Conservation (phyloP, 1,140 invertebrate species). For the Rhyacophila brunnea region DNA sequence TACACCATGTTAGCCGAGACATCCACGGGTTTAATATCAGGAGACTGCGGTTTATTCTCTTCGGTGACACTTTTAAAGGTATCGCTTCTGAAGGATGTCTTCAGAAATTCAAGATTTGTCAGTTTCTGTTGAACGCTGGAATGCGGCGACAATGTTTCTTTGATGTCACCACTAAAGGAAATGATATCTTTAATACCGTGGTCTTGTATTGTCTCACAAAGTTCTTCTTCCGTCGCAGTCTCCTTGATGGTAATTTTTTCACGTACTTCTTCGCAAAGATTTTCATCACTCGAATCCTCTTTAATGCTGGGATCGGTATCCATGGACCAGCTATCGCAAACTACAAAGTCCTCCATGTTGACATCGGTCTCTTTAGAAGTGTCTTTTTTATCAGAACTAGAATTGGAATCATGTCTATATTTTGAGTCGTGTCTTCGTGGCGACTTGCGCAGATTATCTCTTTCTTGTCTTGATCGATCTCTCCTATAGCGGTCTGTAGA, state of each 20-base stretch:
- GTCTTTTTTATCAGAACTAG: slow-evolving; percentile 29
- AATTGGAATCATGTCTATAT: slow-evolving; percentile 25
- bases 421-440: not conserved
- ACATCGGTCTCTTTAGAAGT: slow-evolving; percentile 43
- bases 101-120: not conserved
- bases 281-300: not conserved
- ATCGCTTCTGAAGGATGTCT: not conserved
- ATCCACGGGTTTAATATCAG: not conserved
- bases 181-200: no score
- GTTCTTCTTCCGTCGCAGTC: not conserved
- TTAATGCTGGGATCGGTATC: slow-evolving; percentile 40
- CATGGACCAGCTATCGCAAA: slow-evolving; percentile 52
- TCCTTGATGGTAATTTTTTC: not conserved
- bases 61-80: not conserved
- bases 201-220: no score
- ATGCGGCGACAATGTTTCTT: no score
- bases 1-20: no score
- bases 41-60: not conserved
- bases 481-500: no score
- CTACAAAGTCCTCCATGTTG: slow-evolving; percentile 46
- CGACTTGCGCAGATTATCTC: slow-evolving; percentile 16
- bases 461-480: not conserved
- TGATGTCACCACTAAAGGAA: no score
- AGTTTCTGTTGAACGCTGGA: not conserved
- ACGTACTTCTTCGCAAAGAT: not conserved